Base-by-base conservation (phyloP, 2,888 invertebrate species). In the Amblyjoppa proteus region DNA sequence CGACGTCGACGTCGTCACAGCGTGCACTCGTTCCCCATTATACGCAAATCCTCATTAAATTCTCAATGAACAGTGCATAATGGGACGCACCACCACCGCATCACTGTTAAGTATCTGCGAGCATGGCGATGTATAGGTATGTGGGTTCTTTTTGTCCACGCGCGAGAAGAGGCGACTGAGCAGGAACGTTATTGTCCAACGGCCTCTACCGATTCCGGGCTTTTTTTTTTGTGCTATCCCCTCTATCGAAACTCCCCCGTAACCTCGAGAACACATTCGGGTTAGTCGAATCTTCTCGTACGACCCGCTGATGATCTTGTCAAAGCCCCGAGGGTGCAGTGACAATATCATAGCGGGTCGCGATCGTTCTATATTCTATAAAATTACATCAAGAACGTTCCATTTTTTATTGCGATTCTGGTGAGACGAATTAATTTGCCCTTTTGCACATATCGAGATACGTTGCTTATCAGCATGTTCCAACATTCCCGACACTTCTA, bases 21-120 rank as follows among this genome's bases (percentile, higher is more conserved):
- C 56, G 68, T 38, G 70, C 68, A 75, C 70, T 83, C 61, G 79
- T 81, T 82, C 79, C 45, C 69, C 64, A 81, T 88, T 86, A 78
- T 84, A 79, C 75, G 76, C 79, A 84, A 81, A 85, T 81, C 86
- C 87, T 88, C 88, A 88, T 88, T 88, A 88, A 88, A 88, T 87
- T 82, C 74, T 84, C 85, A 86, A 88, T 88, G 84, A 61, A 83
- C 77, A 71, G 79, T 80, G 77, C 76, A 86, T 84, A 87, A 87
- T 87, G 81, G 81, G 71, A 84, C 61, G 70, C 70, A 81, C 81
- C 86, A 76, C 71, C 51, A 61, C 16, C 58, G 38, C 71, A 58
- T 77, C 79, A 77, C 87, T 85, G 86, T 84, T 81, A 81, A 83
- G 71, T 85, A 80, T 79, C 69, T 74, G 79, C 77, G 77, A 68